phyloP scores from a whole-genome alignment of 2,113 vertebrate genomes.

The Brachyhypopomus gauderio region DNA sequence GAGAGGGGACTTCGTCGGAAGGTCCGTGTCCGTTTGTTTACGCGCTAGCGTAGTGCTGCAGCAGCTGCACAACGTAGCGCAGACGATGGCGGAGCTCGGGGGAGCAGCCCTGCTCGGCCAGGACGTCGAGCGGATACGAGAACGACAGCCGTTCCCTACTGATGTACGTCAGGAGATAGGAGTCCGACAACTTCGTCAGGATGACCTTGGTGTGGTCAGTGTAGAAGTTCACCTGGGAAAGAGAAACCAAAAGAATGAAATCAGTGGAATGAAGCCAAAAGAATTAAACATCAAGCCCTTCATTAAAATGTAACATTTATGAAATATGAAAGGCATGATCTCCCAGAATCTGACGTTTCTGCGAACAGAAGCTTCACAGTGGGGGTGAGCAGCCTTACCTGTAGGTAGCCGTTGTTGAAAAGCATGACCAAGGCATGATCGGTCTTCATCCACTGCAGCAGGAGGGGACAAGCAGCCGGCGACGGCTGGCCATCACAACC shows the following conservation, averaged over 20 bases:
- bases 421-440: constrained; percentile 96
- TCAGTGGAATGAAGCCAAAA: neutral
- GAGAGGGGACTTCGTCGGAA: constrained; percentile 23
- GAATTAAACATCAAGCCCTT: too few species aligned
- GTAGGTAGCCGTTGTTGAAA: constrained; percentile 91
- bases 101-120: constrained; percentile 87
- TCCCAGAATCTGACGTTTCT: neutral
- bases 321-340: neutral
- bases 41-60: constrained; percentile 83
- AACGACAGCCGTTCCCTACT: constrained; percentile 86
- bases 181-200: constrained; percentile 86
- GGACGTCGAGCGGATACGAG: constrained; percentile 86
- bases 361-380: neutral
- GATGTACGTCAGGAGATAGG: constrained; percentile 93
- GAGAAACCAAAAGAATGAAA: too few species aligned
- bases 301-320: neutral
- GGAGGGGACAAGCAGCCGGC: constrained; percentile 76
- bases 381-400: constrained; percentile 72
- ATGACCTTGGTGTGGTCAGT: constrained; percentile 96
- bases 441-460: constrained; percentile 97
- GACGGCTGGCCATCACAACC: constrained; percentile 74
- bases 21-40: constrained; percentile 58
- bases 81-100: constrained; percentile 85
- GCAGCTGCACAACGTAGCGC: constrained; percentile 85
- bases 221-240: constrained; percentile 92